Evolutionary conservation across 2,113 vertebrate genomes (phyloP), one percentile per base, ranked within the genome.

Genomic region (Camelus bactrianus): DNA sequence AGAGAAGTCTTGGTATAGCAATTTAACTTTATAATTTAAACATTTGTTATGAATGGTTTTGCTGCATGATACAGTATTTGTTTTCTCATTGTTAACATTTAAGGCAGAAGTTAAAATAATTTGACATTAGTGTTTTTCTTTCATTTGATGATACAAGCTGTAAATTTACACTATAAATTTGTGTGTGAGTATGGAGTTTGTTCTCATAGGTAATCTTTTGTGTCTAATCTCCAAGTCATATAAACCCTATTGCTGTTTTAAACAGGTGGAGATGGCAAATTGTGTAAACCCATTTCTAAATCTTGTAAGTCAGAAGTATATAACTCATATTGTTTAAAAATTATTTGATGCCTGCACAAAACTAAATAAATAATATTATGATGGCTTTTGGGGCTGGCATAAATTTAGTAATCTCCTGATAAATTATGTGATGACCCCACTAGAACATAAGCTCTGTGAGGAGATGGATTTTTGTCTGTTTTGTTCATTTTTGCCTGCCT

Each of bases 91-190:
- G 12, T 81, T 84, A 73, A 92, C 76, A 72, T 83, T 86, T 15
- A 92, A 96, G 82, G 38, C 77, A 77, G 85, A 97, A 88, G 48
- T 76, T 52, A 60, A 94, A 90, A 56, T 69, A 96, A 97, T 95
- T 67, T 92, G 69, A 75, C 1, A 3, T 50, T 82, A 84, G 8
- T 69, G 22, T 73, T 95, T 93, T 91, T 35, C 24, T 94, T 95
- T 87, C 86, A 75, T 77, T 93, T 93, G 16, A 76, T 42, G 22
- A 82, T 94, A 72, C 38, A 82, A 82, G n/a, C 50, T 91, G 32
- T 60, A 85, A 48, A 54, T 95, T 94, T 92, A 30, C 22, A 75
- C 5, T 65, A 11, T 96, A 95, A 92, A 91, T 81, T 67, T 85
- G 28, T 92, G 1, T 56, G 10, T 91, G 26, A 62, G 84, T 86